phyloP scores from a whole-genome alignment of 2,797 vertebrate species.

The Lithobates sylvaticus region DNA sequence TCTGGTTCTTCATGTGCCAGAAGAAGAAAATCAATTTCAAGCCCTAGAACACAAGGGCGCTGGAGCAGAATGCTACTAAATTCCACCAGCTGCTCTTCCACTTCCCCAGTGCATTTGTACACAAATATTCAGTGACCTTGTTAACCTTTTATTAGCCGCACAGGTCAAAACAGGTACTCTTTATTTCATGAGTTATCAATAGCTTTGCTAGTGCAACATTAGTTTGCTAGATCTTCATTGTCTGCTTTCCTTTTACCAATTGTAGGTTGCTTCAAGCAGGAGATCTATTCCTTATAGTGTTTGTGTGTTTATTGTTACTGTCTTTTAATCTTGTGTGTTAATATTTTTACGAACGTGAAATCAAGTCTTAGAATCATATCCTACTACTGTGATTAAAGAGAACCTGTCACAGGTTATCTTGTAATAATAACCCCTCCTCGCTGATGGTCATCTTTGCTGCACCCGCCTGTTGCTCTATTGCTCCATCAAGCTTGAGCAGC shows the following conservation, averaged over 20 bases:
- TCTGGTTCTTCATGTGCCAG: slow-evolving; percentile 67
- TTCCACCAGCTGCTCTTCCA: slow-evolving; percentile 65
- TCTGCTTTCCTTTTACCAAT: not conserved
- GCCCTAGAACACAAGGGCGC: slow-evolving; percentile 63
- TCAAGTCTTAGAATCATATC: too few relatives aligned
- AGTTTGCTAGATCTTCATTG: not conserved
- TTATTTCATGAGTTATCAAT: not conserved
- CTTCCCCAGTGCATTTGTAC: slow-evolving; percentile 44
- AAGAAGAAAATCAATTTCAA: slow-evolving; percentile 72
- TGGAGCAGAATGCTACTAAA: slow-evolving; percentile 68
- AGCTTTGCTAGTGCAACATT: not conserved
- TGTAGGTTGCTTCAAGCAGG: not conserved
- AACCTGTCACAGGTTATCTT: too few relatives aligned
- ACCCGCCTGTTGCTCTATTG: too few relatives aligned
- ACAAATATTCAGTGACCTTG: slow-evolving; percentile 34
- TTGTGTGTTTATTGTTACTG: not conserved
- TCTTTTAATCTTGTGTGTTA: too few relatives aligned
- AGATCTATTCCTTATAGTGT: not conserved
- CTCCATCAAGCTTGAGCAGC: too few relatives aligned
- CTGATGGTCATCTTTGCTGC: too few relatives aligned
- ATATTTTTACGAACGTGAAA: not conserved
- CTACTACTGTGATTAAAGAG: too few relatives aligned
- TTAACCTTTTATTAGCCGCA: slow-evolving; percentile 49
- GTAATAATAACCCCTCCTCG: too few relatives aligned
- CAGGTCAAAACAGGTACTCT: slow-evolving; percentile 10